These are phyloP conservation scores for Sebastes goodei DNA, from an alignment of 2,797 vertebrate genomes.

Conservation along the genomic window DNA sequence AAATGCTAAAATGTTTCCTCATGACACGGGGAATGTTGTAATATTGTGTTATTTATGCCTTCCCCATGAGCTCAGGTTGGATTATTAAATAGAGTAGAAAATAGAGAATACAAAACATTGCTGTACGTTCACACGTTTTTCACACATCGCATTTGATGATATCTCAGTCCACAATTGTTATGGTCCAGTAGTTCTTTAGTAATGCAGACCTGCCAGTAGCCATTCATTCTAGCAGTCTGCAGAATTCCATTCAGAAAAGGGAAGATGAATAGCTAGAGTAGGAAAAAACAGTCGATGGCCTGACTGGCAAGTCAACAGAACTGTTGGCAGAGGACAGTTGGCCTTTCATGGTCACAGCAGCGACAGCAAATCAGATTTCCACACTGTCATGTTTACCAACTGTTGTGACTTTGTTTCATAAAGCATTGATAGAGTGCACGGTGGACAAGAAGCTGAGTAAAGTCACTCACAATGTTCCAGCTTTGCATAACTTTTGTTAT, in stretches of 20 bases:
- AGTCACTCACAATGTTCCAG: background rate
- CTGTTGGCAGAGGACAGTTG: conserved; percentile 14
- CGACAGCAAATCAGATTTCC: conserved; percentile 43
- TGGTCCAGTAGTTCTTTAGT: conserved; percentile 29
- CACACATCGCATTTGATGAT: background rate
- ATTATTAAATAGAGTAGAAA: background rate
- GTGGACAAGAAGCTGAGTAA: background rate
- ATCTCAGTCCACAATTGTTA: background rate
- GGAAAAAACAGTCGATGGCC: background rate
- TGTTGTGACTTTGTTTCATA: conserved; percentile 30
- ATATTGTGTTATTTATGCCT: too few species aligned
- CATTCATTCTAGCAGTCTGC: conserved; percentile 12
- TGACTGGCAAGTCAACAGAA: conserved; percentile 38
- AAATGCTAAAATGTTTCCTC: too few species aligned
- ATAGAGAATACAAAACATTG: background rate
- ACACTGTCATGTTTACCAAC: conserved; percentile 39
- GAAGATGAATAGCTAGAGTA: conserved; percentile 12
- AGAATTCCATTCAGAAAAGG: conserved; percentile 18
- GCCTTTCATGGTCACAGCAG: conserved; percentile 41
- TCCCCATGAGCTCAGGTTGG: too few species aligned
- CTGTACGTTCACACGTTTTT: background rate
- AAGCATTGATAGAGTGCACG: background rate
- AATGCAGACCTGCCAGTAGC: background rate
- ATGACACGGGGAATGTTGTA: too few species aligned
- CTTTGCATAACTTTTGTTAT: background rate